Conservation (phyloP, 2,888 invertebrate species). For the Choreutis nemorana region DNA sequence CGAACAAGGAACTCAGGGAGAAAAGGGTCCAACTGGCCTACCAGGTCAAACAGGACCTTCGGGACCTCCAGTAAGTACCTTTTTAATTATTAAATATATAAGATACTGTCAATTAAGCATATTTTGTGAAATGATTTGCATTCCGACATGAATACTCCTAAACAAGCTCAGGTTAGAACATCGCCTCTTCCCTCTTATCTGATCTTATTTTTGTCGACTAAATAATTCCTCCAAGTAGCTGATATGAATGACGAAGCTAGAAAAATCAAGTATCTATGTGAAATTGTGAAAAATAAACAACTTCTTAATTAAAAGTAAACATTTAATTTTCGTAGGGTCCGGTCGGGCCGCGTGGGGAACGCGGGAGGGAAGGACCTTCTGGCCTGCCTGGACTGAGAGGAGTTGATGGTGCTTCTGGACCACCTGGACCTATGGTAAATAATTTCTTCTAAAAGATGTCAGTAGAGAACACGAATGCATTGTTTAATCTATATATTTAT, state of each 20-base stretch:
- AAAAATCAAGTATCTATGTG: too few species aligned
- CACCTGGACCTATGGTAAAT: constrained; percentile 77
- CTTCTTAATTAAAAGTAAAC: constrained; percentile 1
- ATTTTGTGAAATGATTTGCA: too few species aligned
- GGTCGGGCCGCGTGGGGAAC: constrained; percentile 81
- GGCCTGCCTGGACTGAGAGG: constrained; percentile 82
- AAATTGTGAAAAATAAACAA: too few species aligned
- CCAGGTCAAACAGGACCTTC: constrained; percentile 74
- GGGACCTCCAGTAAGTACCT: constrained; percentile 71
- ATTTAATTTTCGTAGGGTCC: constrained; percentile 68
- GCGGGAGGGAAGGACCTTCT: constrained; percentile 83
- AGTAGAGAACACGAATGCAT: too few species aligned
- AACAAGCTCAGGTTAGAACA: too few species aligned
- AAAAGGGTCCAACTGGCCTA: constrained; percentile 76
- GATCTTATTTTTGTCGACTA: too few species aligned
- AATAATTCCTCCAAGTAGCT: too few species aligned
- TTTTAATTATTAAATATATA: background rate
- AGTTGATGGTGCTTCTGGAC: constrained; percentile 79
- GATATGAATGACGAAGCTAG: too few species aligned
- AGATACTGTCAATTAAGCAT: too few species aligned
- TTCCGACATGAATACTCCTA: too few species aligned
- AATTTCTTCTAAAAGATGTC: constrained; percentile 1
- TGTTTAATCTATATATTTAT: background rate
- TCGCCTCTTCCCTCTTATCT: too few species aligned
- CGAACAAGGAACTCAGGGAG: constrained; percentile 77